Base-by-base conservation (phyloP, 2,888 invertebrate species). In the Sinodicranocentrus sp. region DNA sequence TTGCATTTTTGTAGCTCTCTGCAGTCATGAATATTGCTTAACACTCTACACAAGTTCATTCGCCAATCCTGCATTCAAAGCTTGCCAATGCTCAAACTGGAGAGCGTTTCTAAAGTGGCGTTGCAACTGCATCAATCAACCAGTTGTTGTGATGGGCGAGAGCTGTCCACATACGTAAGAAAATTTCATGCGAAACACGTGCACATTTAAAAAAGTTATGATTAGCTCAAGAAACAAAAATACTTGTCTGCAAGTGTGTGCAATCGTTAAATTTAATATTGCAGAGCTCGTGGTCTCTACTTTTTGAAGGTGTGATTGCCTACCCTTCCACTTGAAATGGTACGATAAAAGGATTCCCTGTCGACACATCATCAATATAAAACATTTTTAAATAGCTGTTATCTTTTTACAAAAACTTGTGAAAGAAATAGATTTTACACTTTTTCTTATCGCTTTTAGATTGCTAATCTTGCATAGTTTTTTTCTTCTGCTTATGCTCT, bases 251-350 rank as follows among this genome's bases (percentile, higher is more conserved):
- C n/a, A 17, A 21, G 2, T 21, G 6, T 21, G 39, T 39, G 39
- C 39, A 48, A 48, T 48, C 13, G 33, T 33, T 8, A 48, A 48
- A n/a, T 8, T 54, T 54, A 26, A 15, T 1, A 13, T 26, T 26
- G n/a, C 26, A 59, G 59, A 26, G 59, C 59, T 59, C 59, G 26
- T 26, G 59, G 59, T 2, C 59, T 25, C 8, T 59, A 59, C 59
- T 59, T 26, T 59, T 26, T 59, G n/a, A 5, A n/a, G 21, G 3
- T 54, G 2, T 19, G 23, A 54, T n/a, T n/a, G n/a, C n/a, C n/a
- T n/a, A n/a, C n/a, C n/a, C n/a, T n/a, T n/a, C n/a, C n/a, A n/a
- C n/a, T n/a, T n/a, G n/a, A n/a, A n/a, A n/a, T n/a, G n/a, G n/a
- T n/a, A n/a, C n/a, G n/a, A n/a, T n/a, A n/a, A n/a, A n/a, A n/a